Conservation (phyloP, 2,797 vertebrate genomes). For the Girardinus metallicus region DNA sequence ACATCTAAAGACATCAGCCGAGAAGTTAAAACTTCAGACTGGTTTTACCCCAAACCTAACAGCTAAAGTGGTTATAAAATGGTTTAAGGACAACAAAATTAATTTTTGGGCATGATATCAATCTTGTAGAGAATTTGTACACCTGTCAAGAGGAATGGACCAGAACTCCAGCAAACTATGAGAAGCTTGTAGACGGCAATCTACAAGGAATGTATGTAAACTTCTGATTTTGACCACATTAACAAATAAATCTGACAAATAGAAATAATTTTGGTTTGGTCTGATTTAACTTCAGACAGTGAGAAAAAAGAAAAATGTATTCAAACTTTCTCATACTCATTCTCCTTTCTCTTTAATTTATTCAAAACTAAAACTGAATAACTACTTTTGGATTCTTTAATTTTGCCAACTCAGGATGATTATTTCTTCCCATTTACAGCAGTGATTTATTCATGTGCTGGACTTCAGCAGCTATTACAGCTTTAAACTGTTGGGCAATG, state of each 20-base stretch:
- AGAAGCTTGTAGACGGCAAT: no score
- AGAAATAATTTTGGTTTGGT: background rate
- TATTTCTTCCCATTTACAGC: background rate
- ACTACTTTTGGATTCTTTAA: background rate
- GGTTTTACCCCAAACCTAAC: no score
- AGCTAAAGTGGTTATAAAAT: no score
- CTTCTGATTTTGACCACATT: background rate
- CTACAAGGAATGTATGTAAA: no score
- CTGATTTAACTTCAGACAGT: background rate
- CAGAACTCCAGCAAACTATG: no score
- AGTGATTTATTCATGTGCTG: slow-evolving; percentile 2
- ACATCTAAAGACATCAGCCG: no score
- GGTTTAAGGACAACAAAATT: no score
- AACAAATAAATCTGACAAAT: background rate
- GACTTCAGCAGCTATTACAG: background rate
- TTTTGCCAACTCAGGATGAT: background rate
- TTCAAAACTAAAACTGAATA: background rate
- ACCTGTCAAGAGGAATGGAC: no score
- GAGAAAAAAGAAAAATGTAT: background rate
- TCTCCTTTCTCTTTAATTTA: background rate
- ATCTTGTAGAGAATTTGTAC: no score
- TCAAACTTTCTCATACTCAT: background rate
- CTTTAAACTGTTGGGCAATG: slow-evolving; percentile 30
- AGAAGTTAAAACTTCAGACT: no score
- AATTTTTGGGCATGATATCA: no score